Base-by-base conservation (phyloP, 2,113 vertebrate species). In the Vicugna pacos region DNA sequence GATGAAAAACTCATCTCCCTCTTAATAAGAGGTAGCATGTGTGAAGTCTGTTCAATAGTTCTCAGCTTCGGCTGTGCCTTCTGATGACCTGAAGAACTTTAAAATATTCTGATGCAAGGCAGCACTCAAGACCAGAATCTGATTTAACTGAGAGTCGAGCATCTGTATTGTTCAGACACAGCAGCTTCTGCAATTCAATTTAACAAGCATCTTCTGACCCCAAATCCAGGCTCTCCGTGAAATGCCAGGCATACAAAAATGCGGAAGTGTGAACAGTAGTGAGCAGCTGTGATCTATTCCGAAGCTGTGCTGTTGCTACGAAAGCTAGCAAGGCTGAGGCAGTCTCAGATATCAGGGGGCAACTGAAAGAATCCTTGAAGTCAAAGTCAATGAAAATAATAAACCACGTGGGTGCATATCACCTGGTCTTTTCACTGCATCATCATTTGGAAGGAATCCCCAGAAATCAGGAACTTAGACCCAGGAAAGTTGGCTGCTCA, bases 361-460 rank as follows among this genome's bases (percentile, higher is more conserved):
- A 72, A 28, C 65, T 50, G 84, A 70, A 79, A 70, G 46, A 76
- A 76, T 35, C 26, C 54, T 91, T 92, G 60, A 89, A 95, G 42
- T 83, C 8, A 89, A 79, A 83, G 65, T 76, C n/a, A 85, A 54
- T 46, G 60, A 87, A 79, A 90, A 76, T 56, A 56, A 76, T 84
- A 92, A 69, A 6, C 35, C 28, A 15, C 8, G n/a, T 26, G 14
- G 38, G 38, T 42, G 38, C 38, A 42, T 38, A 13, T 95, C 30
- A 54, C 16, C 20, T 67, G 48, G 7, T n/a, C 16, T 93, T 28
- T 50, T 82, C 87, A 86, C 24, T 1, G 2, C 16, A 62, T 82
- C 20, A 69, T 26, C 19, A 5, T 38, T 64, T 65, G 52, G 30
- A 84, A 83, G 52, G 89, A 88, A 84, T 91, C 38, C 17, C 13